phyloP scores from a whole-genome alignment of 2,888 invertebrate species.

The Pseudolycoriella hygida region DNA sequence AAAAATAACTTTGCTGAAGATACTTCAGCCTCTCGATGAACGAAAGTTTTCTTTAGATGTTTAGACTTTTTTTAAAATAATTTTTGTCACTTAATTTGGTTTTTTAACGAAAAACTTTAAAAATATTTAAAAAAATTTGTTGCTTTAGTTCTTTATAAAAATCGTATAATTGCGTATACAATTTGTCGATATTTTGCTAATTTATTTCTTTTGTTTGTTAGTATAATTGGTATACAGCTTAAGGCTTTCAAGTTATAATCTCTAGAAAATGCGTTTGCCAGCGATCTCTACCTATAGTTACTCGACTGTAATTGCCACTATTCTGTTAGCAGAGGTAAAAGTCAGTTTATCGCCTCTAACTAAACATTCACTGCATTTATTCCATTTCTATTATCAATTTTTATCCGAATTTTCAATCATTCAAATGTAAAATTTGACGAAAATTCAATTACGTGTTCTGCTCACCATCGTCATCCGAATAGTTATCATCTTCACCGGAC shows the following conservation, averaged over 20 bases:
- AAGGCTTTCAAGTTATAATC: slow-evolving; percentile 21
- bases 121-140: neutral
- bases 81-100: neutral
- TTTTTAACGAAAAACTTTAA: neutral
- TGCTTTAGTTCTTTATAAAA: slow-evolving; percentile 1
- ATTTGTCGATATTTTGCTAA: slow-evolving; percentile 1
- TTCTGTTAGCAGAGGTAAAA: too few relatives aligned
- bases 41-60: neutral
- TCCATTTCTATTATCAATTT: too few relatives aligned
- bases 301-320: too few relatives aligned
- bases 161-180: slow-evolving; percentile 7
- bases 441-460: slow-evolving; percentile 2
- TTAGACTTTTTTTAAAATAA: neutral
- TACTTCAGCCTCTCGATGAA: too few relatives aligned
- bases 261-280: too few relatives aligned
- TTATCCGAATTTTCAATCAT: too few relatives aligned
- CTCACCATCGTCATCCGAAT: slow-evolving; percentile 26
- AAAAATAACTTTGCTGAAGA: too few relatives aligned
- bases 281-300: too few relatives aligned
- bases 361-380: too few relatives aligned
- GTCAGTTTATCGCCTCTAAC: too few relatives aligned
- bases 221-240: slow-evolving; percentile 26
- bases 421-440: too few relatives aligned
- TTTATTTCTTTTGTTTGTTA: slow-evolving; percentile 1
- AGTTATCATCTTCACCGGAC: slow-evolving; percentile 24